These are phyloP conservation scores for Macrosiphum euphorbiae DNA, from an alignment of 2,888 invertebrate genomes.

Conservation along the genomic window DNA sequence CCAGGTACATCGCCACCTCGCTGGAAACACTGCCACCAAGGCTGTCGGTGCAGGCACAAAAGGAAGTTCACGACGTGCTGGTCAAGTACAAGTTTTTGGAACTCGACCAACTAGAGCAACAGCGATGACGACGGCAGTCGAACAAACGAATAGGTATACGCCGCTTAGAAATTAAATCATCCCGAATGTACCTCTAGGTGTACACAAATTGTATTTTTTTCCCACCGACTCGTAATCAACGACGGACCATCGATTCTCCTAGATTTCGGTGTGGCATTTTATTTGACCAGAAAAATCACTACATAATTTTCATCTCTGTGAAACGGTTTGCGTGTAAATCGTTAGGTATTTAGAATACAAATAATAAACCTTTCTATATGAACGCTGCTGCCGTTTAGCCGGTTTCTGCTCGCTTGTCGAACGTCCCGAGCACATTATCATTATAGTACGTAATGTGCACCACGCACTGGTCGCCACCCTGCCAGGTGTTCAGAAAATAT, in stretches of 20 bases:
- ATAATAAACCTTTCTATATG: background rate
- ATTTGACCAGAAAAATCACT: background rate
- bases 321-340: background rate
- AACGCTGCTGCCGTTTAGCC: background rate
- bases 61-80: conserved; percentile 34
- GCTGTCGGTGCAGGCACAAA: conserved; percentile 28
- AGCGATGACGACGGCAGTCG: background rate
- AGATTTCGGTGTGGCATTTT: background rate
- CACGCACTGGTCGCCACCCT: background rate
- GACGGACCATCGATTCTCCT: background rate
- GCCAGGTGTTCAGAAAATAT: conserved; percentile 22
- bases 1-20: conserved; percentile 44
- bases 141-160: background rate
- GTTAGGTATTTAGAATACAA: background rate
- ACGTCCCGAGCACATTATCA: background rate
- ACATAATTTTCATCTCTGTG: background rate
- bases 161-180: background rate
- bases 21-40: conserved; percentile 10
- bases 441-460: background rate
- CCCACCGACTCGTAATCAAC: background rate
- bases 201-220: background rate
- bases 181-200: background rate
- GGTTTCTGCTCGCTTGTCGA: background rate
- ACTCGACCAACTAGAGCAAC: background rate
- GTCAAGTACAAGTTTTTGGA: conserved; percentile 44